Evolutionary conservation across 1,140 invertebrate species (phyloP).

Genomic region (Drosophila funebris): DNA sequence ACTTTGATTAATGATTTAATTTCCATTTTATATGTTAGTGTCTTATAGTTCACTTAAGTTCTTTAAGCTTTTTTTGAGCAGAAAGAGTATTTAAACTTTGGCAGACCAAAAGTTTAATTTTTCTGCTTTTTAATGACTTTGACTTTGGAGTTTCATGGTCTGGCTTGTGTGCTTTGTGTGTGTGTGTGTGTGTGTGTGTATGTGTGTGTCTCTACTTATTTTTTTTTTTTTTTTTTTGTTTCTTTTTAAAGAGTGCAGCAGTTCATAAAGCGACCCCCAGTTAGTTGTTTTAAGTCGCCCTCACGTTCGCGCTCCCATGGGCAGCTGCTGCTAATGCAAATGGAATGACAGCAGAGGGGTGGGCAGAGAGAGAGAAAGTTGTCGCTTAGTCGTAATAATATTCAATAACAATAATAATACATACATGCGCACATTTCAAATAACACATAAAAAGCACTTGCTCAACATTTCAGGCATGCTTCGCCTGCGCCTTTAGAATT

Average conservation of each 20-base stretch:
- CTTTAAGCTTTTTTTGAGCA: not conserved
- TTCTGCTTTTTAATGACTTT: slow-evolving; percentile 24
- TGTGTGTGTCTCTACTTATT: not conserved
- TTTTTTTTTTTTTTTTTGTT: not conserved
- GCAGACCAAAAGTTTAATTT: not conserved
- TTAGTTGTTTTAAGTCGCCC: slow-evolving; percentile 33
- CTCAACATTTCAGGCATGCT: slow-evolving; percentile 74
- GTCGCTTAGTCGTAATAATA: slow-evolving; percentile 62
- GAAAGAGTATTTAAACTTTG: not conserved
- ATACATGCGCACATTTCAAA: slow-evolving; percentile 51
- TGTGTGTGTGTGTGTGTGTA: not conserved
- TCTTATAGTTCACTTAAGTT: too few relatives aligned
- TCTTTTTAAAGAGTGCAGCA: slow-evolving; percentile 13
- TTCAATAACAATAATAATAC: slow-evolving; percentile 82
- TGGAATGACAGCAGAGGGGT: not conserved
- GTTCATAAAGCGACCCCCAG: slow-evolving; percentile 56
- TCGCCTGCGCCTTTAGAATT: slow-evolving; percentile 75
- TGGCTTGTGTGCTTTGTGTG: not conserved
- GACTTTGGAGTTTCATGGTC: slow-evolving; percentile 38
- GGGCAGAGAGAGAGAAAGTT: not conserved
- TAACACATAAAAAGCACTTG: slow-evolving; percentile 78
- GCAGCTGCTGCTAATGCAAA: not conserved
- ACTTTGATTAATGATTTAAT: too few relatives aligned
- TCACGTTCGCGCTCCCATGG: slow-evolving; percentile 37
- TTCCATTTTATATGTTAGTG: not conserved